phyloP scores from a whole-genome alignment of 2,888 invertebrate genomes.

The Lissonota sp. region DNA sequence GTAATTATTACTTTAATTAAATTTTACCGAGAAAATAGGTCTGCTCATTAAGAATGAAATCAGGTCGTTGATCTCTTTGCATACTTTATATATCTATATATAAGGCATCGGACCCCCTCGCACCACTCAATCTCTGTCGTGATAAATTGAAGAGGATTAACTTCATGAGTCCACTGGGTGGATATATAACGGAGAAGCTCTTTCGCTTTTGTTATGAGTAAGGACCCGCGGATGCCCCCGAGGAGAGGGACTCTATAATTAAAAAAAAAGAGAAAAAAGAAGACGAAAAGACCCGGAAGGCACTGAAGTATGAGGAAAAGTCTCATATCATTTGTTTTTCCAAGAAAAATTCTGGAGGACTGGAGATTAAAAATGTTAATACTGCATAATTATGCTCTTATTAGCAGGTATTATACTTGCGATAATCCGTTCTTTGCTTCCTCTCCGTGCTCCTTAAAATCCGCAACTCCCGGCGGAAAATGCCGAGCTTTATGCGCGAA shows the following conservation, averaged over 20 bases:
- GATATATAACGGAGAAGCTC: background rate
- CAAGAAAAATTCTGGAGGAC: background rate
- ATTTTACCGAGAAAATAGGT: background rate
- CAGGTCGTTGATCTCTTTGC: conserved; percentile 10
- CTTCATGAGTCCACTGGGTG: background rate
- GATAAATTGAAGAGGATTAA: conserved; percentile 32
- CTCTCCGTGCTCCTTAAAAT: no score
- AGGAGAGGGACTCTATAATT: conserved; percentile 4
- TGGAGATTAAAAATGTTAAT: conserved; percentile 17
- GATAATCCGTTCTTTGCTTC: no score
- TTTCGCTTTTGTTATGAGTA: conserved; percentile 15
- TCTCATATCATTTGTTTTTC: background rate
- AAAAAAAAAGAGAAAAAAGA: background rate
- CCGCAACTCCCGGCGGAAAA: no score
- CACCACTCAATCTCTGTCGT: background rate
- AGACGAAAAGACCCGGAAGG: conserved; percentile 4
- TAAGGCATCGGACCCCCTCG: background rate
- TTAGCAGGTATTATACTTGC: no score
- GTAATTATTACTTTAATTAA: no score
- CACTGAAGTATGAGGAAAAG: background rate
- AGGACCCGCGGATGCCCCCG: background rate
- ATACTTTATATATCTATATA: background rate
- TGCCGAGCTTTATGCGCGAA: no score
- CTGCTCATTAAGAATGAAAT: conserved; percentile 29
- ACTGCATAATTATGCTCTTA: conserved; percentile 17